Base-by-base conservation (phyloP, 2,113 vertebrate genomes). In the Morone chrysops region DNA sequence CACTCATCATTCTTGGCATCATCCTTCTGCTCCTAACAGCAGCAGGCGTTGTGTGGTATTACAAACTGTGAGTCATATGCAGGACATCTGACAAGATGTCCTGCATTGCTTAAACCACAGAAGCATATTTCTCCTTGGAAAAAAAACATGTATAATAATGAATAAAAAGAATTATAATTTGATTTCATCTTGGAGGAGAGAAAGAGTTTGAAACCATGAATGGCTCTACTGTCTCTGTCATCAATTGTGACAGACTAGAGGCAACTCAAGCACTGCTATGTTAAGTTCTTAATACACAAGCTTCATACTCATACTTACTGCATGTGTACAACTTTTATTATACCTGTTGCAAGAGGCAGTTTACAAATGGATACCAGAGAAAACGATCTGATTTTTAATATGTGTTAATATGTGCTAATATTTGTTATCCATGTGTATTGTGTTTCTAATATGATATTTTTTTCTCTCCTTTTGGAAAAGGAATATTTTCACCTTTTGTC, bases 51-150 rank as follows among this genome's bases (percentile, higher is more conserved):
- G 31, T 82, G 57, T 91, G 89, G 67, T 90, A 89, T 82, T 84
- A 83, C 81, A 92, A 87, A 83, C 70, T 69, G 95, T 95, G 82
- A 84, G 94, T 89, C 45, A 0, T n/a, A 12, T n/a, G n/a, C n/a
- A n/a, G n/a, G n/a, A n/a, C n/a, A n/a, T n/a, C n/a, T n/a, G n/a
- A n/a, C n/a, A n/a, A n/a, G 10, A 47, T 50, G 3, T 59, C 10
- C 31, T 47, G 13, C 10, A 36, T 1, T 8, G 4, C 40, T 74
- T 31, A n/a, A 60, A 54, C 3, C 8, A 6, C 10, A 7, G 57
- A 31, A 13, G 11, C 18, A n/a, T 5, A 2, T 6, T 56, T 17
- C n/a, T 0, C 13, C 12, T 9, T 16, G 5, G 31, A 31, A 31
- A 31, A 31, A 11, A 62, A 67, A 77, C 9, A 0, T 38, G 8